These are phyloP conservation scores for Ptychodera flava DNA, from an alignment of 35 echinoderm and acorn worm genomes.

Conservation along the genomic window DNA sequence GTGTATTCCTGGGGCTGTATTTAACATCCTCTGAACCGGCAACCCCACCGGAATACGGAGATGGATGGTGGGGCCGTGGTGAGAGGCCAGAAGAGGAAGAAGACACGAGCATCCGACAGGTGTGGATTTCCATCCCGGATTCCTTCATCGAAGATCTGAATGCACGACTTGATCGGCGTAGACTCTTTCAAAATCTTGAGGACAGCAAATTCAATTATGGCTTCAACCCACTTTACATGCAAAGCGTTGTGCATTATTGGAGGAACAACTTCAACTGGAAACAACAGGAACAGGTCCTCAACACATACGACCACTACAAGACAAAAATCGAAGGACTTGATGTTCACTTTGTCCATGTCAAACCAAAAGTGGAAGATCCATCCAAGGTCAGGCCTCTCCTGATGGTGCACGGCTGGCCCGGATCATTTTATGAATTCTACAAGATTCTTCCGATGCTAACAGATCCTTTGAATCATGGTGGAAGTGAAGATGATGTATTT, in stretches of 20 bases:
- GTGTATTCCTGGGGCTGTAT: background rate
- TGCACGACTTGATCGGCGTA: background rate
- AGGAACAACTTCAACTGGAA: slow-evolving; percentile 23
- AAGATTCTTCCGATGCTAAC: slow-evolving; percentile 85
- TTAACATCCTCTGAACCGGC: background rate
- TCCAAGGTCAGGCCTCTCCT: background rate
- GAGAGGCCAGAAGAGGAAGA: background rate
- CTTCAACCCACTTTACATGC: slow-evolving; percentile 61
- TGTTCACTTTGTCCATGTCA: slow-evolving; percentile 5
- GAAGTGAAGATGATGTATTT: slow-evolving; percentile 66
- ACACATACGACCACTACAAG: background rate
- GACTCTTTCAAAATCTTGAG: slow-evolving; percentile 62
- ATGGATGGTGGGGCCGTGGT: slow-evolving; percentile 58
- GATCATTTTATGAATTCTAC: slow-evolving; percentile 2
- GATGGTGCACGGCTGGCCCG: background rate
- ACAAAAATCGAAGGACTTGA: slow-evolving; percentile 3
- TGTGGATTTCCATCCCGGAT: background rate
- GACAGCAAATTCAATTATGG: slow-evolving; percentile 63
- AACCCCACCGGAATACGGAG: slow-evolving; percentile 31
- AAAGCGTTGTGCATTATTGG: slow-evolving; percentile 63
- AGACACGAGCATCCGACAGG: background rate
- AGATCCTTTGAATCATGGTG: slow-evolving; percentile 66
- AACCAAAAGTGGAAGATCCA: background rate
- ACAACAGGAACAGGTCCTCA: background rate
- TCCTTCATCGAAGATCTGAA: background rate